These are phyloP conservation scores for Drepana falcataria DNA, from an alignment of 2,888 invertebrate genomes.

Conservation along the genomic window DNA sequence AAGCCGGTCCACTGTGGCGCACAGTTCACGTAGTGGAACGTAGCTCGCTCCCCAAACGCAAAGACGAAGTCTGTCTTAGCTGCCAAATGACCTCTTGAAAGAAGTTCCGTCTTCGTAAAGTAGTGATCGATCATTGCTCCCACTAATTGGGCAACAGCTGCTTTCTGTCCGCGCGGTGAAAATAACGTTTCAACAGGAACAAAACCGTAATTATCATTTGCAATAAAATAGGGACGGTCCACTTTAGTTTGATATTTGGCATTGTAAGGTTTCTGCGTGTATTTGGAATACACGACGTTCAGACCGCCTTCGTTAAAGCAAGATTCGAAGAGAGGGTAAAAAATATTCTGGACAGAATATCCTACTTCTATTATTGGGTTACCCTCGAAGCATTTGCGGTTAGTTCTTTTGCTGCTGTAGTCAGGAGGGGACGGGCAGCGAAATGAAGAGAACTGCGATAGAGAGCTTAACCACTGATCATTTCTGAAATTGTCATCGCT, in stretches of 20 bases:
- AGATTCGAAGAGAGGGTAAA: conserved; percentile 58
- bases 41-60: conserved; percentile 78
- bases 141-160: conserved; percentile 44
- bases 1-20: conserved; percentile 84
- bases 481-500: conserved; percentile 51
- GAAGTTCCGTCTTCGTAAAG: conserved; percentile 49
- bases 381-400: conserved; percentile 47
- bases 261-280: conserved; percentile 64
- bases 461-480: conserved; percentile 45
- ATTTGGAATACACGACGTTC: conserved; percentile 54
- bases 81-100: conserved; percentile 81
- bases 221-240: conserved; percentile 52
- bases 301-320: conserved; percentile 52
- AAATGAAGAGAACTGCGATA: conserved; percentile 44
- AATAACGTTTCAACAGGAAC: conserved; percentile 49
- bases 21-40: conserved; percentile 82
- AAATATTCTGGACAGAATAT: conserved; percentile 40
- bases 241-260: conserved; percentile 58
- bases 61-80: conserved; percentile 82
- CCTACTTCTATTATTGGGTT: conserved; percentile 58
- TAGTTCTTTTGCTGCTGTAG: conserved; percentile 41
- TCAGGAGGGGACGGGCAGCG: conserved; percentile 40
- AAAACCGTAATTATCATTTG: conserved; percentile 37
- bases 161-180: conserved; percentile 46
- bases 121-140: conserved; percentile 51